These are phyloP conservation scores for Drosophila kohkoa DNA, from an alignment of 1,140 invertebrate species.

Conservation along the genomic window DNA sequence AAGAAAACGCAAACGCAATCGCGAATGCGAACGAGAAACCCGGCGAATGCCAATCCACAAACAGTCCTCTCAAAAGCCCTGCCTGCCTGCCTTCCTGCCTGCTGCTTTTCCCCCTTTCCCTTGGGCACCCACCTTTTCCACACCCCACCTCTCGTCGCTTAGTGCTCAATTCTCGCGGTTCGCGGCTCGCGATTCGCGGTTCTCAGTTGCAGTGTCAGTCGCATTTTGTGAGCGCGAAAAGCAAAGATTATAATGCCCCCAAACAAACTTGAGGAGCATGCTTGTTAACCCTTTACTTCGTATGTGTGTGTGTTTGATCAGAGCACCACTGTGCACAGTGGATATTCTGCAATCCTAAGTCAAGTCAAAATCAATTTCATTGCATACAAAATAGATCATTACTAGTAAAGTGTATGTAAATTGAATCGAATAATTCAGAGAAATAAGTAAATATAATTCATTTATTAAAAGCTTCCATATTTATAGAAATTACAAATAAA, in stretches of 20 bases:
- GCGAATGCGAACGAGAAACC: slow-evolving; percentile 49
- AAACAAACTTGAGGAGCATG: slow-evolving; percentile 54
- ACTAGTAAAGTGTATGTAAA: no score
- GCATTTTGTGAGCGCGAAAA: slow-evolving; percentile 45
- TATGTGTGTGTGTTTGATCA: slow-evolving; percentile 1
- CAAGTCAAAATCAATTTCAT: no score
- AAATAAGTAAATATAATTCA: no score
- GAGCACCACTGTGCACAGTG: neutral
- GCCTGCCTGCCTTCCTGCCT: neutral
- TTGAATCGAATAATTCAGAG: no score
- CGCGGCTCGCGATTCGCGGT: slow-evolving; percentile 14
- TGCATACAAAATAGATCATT: no score
- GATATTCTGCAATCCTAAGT: no score
- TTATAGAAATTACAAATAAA: no score
- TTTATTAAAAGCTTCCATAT: no score
- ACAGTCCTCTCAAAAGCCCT: neutral
- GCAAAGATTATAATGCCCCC: slow-evolving; percentile 63
- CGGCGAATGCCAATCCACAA: slow-evolving; percentile 35
- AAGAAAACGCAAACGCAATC: slow-evolving; percentile 60
- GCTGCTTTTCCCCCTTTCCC: neutral
- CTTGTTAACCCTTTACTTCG: slow-evolving; percentile 9
- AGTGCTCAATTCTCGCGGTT: neutral
- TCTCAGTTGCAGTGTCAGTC: slow-evolving; percentile 33
- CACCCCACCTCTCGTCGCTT: neutral
- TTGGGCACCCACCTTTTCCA: neutral